Base-by-base conservation (phyloP, 2,888 invertebrate species). In the Caenorhabditis wallacei region DNA sequence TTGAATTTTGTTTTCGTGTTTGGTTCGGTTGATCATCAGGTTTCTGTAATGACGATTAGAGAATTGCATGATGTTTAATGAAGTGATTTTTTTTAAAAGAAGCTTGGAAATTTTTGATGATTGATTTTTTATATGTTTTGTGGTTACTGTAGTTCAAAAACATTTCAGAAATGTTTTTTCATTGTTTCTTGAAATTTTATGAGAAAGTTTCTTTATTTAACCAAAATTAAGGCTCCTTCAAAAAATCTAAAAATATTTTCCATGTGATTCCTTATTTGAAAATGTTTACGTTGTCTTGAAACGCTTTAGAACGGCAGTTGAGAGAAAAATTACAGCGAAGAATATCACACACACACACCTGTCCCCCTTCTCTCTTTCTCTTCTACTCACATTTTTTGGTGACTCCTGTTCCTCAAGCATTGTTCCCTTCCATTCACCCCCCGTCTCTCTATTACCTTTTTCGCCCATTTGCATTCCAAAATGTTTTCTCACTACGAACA, bases 401-500 rank as follows among this genome's bases (percentile, higher is more conserved):
- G 13, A 4, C 46, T 48, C 18, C 35, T 24, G 56, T 75, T 75
- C 75, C 63, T 53, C 35, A 75, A 75, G 64, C 74, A 75, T 75
- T 75, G 74, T 76, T 54, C 76, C 78, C 37, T n/a, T 40, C 22
- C 35, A 56, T 48, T 51, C 59, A 18, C 22, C 24, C 53, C 57
- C 16, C 57, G 20, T 53, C 61, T 70, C 69, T 70, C 78, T 69
- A 69, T 70, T 78, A 59, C 69, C 78, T 78, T 63, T 76, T 78
- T 78, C 68, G 78, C 69, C 78, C 61, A 78, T 78, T 78, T 69
- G 69, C 68, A 78, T 78, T 46, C 76, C 43, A 59, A 68, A 53
- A 56, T 24, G 74, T 57, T 59, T 59, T 54, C 57, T 57, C 8
- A 4, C 46, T 13, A 4, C 18, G 18, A 18, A 48, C 46, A 40